Percentiles rank a stretch among this genome's conserved stretches.
Conservation (phyloP, 2,888 invertebrate genomes). For the Timandra comae region DNA sequence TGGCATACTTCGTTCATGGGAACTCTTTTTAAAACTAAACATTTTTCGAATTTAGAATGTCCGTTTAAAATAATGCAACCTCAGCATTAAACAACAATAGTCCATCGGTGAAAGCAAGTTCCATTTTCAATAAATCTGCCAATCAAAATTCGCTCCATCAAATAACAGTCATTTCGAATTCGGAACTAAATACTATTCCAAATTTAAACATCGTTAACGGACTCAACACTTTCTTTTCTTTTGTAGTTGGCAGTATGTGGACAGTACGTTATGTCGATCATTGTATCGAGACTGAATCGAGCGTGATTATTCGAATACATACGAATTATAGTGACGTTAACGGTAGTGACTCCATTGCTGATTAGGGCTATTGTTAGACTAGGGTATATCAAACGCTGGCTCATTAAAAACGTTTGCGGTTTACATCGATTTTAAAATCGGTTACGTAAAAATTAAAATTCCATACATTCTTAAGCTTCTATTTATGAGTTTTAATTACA, state of each 20-base stretch:
- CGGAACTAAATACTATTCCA: conserved; percentile 37
- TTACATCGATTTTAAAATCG: conserved; percentile 11
- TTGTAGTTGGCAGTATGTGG: conserved; percentile 37
- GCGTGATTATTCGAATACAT: conserved; percentile 45
- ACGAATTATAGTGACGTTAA: conserved; percentile 20
- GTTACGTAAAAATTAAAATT: conserved; percentile 4
- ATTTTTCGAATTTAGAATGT: too few relatives aligned
- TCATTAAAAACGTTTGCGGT: conserved; percentile 35
- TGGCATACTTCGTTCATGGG: too few relatives aligned
- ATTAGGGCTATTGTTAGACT: conserved; percentile 55
- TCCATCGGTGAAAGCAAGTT: too few relatives aligned
- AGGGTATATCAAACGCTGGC: conserved; percentile 26
- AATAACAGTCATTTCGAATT: conserved; percentile 29
- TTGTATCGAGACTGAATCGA: conserved; percentile 54
- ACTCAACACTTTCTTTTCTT: conserved; percentile 64
- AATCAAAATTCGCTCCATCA: conserved; percentile 31
- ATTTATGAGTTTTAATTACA: too few relatives aligned
- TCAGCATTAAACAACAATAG: neutral
- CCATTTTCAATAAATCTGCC: too few relatives aligned
- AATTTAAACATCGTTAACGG: conserved; percentile 56
- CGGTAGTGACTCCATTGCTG: conserved; percentile 52
- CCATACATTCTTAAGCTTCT: too few relatives aligned
- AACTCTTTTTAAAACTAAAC: too few relatives aligned
- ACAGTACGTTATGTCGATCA: conserved; percentile 55
- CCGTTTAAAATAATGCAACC: neutral